These are phyloP conservation scores for Drosophila malerkotliana DNA, from an alignment of 1,140 invertebrate species.

Conservation along the genomic window DNA sequence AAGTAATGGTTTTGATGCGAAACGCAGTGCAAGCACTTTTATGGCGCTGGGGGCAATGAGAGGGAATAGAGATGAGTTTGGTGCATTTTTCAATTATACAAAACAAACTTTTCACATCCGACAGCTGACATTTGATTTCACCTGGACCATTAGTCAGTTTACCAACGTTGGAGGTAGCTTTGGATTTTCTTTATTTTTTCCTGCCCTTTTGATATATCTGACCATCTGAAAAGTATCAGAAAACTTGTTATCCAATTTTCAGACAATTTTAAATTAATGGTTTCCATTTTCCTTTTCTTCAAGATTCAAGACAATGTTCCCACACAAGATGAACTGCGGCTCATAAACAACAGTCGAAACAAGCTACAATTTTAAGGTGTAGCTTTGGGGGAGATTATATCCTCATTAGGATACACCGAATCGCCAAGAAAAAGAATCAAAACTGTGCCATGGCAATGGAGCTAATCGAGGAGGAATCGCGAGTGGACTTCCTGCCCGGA, in stretches of 20 bases:
- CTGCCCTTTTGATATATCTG: conserved; percentile 1
- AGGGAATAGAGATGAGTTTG: not conserved
- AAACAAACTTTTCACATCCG: conserved; percentile 43
- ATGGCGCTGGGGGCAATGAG: not conserved
- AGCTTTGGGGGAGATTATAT: conserved; percentile 5
- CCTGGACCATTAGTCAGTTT: conserved; percentile 36
- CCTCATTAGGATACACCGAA: conserved; percentile 18
- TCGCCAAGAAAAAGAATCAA: not conserved
- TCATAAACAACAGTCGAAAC: conserved; percentile 16
- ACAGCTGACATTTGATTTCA: conserved; percentile 43
- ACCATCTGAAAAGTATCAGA: not conserved
- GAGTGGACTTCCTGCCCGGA: conserved; percentile 59
- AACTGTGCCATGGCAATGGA: conserved; percentile 48
- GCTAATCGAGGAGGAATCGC: conserved; percentile 42
- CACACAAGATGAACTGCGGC: conserved; percentile 29
- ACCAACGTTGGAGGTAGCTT: not conserved
- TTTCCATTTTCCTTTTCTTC: not conserved
- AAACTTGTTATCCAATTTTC: conserved; percentile 1
- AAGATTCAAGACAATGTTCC: conserved; percentile 15
- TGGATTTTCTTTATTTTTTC: conserved; percentile 8
- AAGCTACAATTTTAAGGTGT: not conserved
- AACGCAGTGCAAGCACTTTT: not conserved
- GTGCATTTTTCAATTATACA: conserved; percentile 55
- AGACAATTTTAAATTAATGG: conserved; percentile 14
- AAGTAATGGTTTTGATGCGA: conserved; percentile 9